A percentile compares a stretch with the other conserved stretches of the same genome.
Conservation (phyloP, 23 tunicate genomes). For the Aplidium turbinatum region DNA sequence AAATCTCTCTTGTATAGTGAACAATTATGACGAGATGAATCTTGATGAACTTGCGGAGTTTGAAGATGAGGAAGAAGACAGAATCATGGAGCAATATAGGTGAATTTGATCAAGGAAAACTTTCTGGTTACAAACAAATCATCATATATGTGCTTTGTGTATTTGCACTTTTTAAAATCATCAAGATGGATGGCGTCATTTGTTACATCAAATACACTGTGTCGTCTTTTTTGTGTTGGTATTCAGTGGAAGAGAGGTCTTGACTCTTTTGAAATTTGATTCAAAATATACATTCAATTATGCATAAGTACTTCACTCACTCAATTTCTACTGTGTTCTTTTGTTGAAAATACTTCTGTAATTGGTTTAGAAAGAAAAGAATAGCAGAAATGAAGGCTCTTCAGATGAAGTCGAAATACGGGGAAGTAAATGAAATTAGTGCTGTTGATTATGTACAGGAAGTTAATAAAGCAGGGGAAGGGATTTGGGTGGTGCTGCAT, state of each 20-base stretch:
- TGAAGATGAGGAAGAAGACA: constrained; percentile 91
- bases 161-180: no score
- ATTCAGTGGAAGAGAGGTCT: no score
- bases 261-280: no score
- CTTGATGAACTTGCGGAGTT: constrained; percentile 87
- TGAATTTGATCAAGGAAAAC: no score
- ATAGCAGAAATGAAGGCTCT: constrained; percentile 79
- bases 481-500: constrained; percentile 92
- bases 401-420: constrained; percentile 73
- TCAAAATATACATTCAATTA: no score
- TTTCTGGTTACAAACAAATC: no score
- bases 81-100: constrained; percentile 80
- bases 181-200: no score
- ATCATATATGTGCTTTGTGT: no score
- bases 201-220: no score
- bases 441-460: constrained; percentile 89
- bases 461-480: constrained; percentile 96
- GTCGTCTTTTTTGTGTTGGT: no score
- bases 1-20: constrained; percentile 33
- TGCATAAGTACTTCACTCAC: no score
- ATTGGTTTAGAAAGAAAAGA: constrained; percentile 65
- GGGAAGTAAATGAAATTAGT: constrained; percentile 82
- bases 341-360: no score
- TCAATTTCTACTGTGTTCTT: not conserved
- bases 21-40: constrained; percentile 84